Conservation (phyloP, 1,140 invertebrate species). For the Wiebesia pumilae region DNA sequence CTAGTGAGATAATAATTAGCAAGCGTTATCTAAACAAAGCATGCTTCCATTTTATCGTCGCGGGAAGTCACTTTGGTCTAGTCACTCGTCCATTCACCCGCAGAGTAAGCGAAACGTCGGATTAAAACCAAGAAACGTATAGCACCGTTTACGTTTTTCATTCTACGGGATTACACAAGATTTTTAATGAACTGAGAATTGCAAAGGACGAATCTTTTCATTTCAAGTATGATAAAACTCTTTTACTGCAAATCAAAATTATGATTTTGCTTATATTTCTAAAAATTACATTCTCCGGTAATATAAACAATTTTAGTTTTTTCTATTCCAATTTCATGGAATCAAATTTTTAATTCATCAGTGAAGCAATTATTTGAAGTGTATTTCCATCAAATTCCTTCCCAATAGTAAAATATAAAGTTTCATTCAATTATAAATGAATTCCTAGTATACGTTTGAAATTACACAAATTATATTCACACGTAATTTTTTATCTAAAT, state of each 20-base stretch:
- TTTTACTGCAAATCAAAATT: background rate
- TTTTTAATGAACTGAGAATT: background rate
- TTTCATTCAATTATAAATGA: too few relatives aligned
- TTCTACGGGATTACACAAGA: constrained; percentile 44
- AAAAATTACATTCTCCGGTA: too few relatives aligned
- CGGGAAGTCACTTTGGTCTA: constrained; percentile 62
- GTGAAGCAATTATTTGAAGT: background rate
- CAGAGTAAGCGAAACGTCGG: constrained; percentile 51
- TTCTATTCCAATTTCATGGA: too few relatives aligned
- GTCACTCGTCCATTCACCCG: constrained; percentile 55
- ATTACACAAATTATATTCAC: too few relatives aligned
- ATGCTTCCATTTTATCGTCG: constrained; percentile 61
- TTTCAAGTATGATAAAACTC: background rate
- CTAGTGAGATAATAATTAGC: constrained; percentile 45
- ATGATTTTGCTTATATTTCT: background rate
- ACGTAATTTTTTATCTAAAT: too few relatives aligned
- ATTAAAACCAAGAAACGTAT: constrained; percentile 47
- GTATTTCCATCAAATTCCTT: background rate
- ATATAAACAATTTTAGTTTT: too few relatives aligned
- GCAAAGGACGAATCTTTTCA: background rate
- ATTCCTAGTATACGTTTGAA: too few relatives aligned
- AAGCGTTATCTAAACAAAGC: constrained; percentile 65
- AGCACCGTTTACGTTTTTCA: constrained; percentile 41
- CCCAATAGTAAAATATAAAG: too few relatives aligned
- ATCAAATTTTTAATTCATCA: background rate